Conservation (phyloP, 1,140 invertebrate genomes). For the Drosophila sulfurigaster region DNA sequence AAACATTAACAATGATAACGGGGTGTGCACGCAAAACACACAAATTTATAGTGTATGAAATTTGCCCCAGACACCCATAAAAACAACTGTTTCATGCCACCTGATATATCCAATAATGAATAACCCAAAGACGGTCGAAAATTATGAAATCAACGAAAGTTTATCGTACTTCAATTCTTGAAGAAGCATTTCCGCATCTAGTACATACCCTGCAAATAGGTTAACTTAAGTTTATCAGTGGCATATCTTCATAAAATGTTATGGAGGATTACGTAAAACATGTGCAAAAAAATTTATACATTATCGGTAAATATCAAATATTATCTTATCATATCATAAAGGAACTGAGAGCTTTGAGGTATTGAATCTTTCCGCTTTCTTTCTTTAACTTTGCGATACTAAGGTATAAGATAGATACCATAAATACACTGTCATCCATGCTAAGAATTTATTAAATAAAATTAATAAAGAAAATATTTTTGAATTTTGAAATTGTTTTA, state of each 20-base stretch:
- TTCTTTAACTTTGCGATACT: not conserved
- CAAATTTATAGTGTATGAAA: conserved; percentile 17
- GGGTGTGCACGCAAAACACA: not conserved
- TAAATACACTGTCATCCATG: not conserved
- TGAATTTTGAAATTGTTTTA: not conserved
- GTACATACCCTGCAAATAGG: not conserved
- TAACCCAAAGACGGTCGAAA: not conserved
- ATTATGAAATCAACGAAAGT: conserved; percentile 10
- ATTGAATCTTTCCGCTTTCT: conserved; percentile 1
- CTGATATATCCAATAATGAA: conserved; percentile 25
- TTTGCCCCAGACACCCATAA: conserved; percentile 10
- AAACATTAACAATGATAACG: conserved; percentile 35
- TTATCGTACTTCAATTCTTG: not conserved
- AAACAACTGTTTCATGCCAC: conserved; percentile 35
- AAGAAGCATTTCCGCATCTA: not conserved
- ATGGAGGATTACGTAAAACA: not conserved
- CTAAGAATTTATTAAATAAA: too few relatives aligned
- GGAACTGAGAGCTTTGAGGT: not conserved
- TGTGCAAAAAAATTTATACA: not conserved
- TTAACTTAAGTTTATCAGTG: not conserved
- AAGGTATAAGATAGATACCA: not conserved
- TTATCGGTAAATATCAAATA: not conserved
- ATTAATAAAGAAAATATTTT: not conserved
- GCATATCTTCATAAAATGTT: not conserved
- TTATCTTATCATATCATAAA: conserved; percentile 3